Base-by-base conservation (phyloP, 2,797 vertebrate genomes). In the Hirundo rustica region DNA sequence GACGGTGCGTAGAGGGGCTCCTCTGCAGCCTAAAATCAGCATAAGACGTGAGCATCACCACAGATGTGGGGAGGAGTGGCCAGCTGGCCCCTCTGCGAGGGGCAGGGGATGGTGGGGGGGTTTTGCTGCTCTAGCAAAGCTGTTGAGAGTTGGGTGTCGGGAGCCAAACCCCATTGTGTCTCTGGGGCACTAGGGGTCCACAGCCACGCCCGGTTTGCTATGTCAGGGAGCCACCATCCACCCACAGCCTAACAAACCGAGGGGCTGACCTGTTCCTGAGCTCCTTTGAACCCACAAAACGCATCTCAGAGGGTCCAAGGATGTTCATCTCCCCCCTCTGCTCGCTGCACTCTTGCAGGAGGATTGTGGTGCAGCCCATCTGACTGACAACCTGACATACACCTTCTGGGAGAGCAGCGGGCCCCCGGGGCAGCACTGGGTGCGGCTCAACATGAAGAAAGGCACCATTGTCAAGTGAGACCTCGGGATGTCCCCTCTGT, bases 371-470 rank as follows among this genome's bases (percentile, higher is more conserved):
- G 98, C 97, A 12, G 98, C 98, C 82, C 98, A 98, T 87, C 97
- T 99, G 96, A 99, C 98, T 0, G 99, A 99, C 36, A 99, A 98
- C 40, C 98, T 98, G 91, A 97, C 97, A 1, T 97, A 99, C 95
- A 99, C 99, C 5, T 99, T 97, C 97, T 99, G 99, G 99, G 99
- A 99, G 97, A 99, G 99, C 21, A 98, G 98, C 3, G 99, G 99
- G 54, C 98, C 98, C 95, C 98, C 98, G 60, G 99, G 99, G 80
- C 98, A 99, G 89, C 99, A 99, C 98, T 99, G 99, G 99, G 99
- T 99, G 95, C 99, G 99, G 53, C 98, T 99, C 92, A 98, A 99
- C 80, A 99, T 99, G 99, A 99, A 99, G 98, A 99, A 98, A 97
- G 98, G 99, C 94, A 97, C 98, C 13, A 97, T 99, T 68, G 98